Conservation (phyloP, 2,113 vertebrate species). For the Glaucomys volans region DNA sequence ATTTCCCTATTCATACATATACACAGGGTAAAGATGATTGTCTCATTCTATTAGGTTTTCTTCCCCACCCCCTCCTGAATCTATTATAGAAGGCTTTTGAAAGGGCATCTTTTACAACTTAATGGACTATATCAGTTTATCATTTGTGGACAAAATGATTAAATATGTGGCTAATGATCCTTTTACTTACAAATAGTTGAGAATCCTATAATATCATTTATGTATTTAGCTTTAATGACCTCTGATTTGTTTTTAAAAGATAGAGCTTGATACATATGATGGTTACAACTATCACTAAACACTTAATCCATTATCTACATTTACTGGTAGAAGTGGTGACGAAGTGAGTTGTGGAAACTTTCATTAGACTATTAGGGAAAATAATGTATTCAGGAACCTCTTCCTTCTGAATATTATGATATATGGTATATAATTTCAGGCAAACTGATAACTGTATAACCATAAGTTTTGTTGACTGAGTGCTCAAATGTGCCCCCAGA, state of each 20-base stretch:
- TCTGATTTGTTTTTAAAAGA: slow-evolving; percentile 54
- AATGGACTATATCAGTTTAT: slow-evolving; percentile 45
- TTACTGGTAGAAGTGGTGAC: slow-evolving; percentile 40
- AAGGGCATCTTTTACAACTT: slow-evolving; percentile 5
- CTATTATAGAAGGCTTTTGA: slow-evolving; percentile 52
- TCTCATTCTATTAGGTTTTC: too few relatives aligned
- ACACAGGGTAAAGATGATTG: too few relatives aligned
- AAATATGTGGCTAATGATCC: slow-evolving; percentile 26
- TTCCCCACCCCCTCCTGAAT: too few relatives aligned
- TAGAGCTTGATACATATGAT: slow-evolving; percentile 19
- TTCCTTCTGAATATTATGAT: slow-evolving; percentile 39
- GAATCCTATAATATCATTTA: background rate
- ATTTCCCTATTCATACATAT: too few relatives aligned
- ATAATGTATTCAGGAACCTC: slow-evolving; percentile 18
- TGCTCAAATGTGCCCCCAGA: background rate
- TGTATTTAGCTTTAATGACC: slow-evolving; percentile 54
- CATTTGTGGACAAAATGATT: slow-evolving; percentile 50
- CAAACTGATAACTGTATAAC: slow-evolving; percentile 17
- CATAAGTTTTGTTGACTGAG: slow-evolving; percentile 19
- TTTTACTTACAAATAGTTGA: slow-evolving; percentile 60
- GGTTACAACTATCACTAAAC: slow-evolving; percentile 37
- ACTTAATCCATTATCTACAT: slow-evolving; percentile 36
- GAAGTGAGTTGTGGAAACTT: slow-evolving; percentile 50
- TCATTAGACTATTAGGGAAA: slow-evolving; percentile 45
- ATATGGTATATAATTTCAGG: slow-evolving; percentile 7